Evolutionary conservation across 2,113 vertebrate genomes (phyloP), one percentile per base, ranked within the genome.

Genomic region (Solenodon paradoxus): DNA sequence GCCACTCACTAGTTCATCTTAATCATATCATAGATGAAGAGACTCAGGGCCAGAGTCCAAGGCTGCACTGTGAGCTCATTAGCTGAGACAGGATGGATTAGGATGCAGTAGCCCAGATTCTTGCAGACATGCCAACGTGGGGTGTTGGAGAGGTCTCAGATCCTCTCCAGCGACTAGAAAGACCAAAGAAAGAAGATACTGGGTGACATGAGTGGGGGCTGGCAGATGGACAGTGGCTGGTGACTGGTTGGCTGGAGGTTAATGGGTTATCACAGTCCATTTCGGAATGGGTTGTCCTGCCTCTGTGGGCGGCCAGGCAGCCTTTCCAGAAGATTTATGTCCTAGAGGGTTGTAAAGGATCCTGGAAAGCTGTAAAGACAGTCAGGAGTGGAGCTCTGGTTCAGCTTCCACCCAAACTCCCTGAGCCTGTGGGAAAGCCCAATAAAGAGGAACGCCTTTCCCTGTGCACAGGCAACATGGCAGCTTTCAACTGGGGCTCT

Each of bases 241-340:
- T 55, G 84, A 81, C 47, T 38, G 42, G 35, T 3, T 90, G 63
- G 35, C 61, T 66, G 32, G 81, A 90, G 74, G 68, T 92, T 90
- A 94, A 74, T 0, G 10, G 95, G 74, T 77, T 89, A 97, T 92
- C 88, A 72, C 74, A 95, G 85, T 71, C 78, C 88, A 90, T 85
- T 71, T 80, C 3, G 9, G 20, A 40, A 78, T 89, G 83, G 49
- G 81, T 88, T 90, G 92, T 38, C 80, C 47, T 75, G 71, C 49
- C 90, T 91, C 74, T 94, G 63, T 90, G 93, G 61, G 64, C 66
- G 45, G 77, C n/a, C 57, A 87, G 71, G 64, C 15, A 40, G 68
- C 87, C 38, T 61, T 32, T 89, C 79, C n/a, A 35, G 55, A 83
- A 91, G 83, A 97, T 95, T 97, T 95, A 88, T 78, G 59, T 93